phyloP scores from a whole-genome alignment of 2,797 vertebrate species.

The Rhodeus uyekii region DNA sequence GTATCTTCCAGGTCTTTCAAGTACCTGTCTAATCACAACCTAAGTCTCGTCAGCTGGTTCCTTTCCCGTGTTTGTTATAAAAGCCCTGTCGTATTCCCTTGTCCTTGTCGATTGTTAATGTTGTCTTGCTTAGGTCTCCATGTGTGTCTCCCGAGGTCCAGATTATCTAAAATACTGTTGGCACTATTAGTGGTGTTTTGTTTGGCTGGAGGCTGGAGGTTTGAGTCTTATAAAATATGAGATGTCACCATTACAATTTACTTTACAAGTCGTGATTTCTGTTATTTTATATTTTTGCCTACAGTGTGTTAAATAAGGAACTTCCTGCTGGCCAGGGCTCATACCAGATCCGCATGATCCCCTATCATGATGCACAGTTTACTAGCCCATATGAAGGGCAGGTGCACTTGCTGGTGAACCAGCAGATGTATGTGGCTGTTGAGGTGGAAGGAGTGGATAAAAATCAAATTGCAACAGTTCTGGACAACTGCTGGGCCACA shows the following conservation, averaged over 20 bases:
- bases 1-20: too few relatives aligned
- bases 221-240: neutral
- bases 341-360: conserved; percentile 64
- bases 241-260: neutral
- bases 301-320: conserved; percentile 62
- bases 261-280: neutral
- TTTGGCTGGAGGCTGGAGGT: neutral
- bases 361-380: conserved; percentile 64
- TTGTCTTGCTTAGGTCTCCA: too few relatives aligned
- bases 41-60: too few relatives aligned
- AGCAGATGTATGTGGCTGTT: conserved; percentile 69
- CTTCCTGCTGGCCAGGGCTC: conserved; percentile 59
- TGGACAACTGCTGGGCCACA: conserved; percentile 75
- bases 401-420: conserved; percentile 56
- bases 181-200: too few relatives aligned
- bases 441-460: conserved; percentile 60
- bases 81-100: too few relatives aligned
- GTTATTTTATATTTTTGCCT: neutral
- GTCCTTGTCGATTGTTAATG: too few relatives aligned
- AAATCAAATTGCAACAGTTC: conserved; percentile 61
- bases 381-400: conserved; percentile 39
- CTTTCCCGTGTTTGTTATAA: too few relatives aligned
- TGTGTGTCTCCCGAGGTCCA: too few relatives aligned
- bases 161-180: too few relatives aligned
- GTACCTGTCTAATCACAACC: too few relatives aligned